These are phyloP conservation scores for Lissocephala sabroskyi DNA, from an alignment of 2,888 invertebrate species.

Conservation along the genomic window DNA sequence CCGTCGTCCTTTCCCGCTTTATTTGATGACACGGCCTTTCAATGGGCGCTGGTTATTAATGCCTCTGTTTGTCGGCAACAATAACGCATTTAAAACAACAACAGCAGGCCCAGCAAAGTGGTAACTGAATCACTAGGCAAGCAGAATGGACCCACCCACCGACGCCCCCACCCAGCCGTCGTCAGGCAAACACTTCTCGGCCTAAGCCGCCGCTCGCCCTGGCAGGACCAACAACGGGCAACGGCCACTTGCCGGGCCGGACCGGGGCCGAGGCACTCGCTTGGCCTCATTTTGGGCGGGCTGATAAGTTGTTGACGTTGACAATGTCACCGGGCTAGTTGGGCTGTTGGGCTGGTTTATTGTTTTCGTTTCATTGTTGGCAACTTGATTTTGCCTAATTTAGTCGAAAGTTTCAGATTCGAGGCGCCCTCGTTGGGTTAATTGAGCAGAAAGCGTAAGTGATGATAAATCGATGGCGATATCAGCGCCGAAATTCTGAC, in stretches of 20 bases:
- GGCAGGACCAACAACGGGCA: conserved; percentile 6
- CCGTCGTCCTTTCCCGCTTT: conserved; percentile 31
- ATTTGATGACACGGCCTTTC: conserved; percentile 58
- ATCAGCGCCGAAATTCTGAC: too few species aligned
- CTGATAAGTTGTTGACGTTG: conserved; percentile 48
- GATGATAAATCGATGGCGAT: too few species aligned
- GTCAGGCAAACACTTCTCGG: too few species aligned
- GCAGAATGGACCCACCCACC: conserved; percentile 31
- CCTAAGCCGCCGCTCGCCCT: conserved; percentile 29
- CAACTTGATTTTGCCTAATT: conserved; percentile 30
- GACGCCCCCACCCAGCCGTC: conserved; percentile 20
- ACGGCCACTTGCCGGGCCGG: too few species aligned
- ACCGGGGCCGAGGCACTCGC: background rate
- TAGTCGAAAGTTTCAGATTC: conserved; percentile 25
- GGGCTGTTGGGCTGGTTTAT: conserved; percentile 19
- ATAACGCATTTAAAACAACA: conserved; percentile 58
- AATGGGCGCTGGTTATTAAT: conserved; percentile 56
- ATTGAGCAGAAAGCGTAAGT: conserved; percentile 21
- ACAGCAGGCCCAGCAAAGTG: conserved; percentile 7
- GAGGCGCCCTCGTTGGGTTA: conserved; percentile 22
- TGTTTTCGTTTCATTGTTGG: conserved; percentile 22
- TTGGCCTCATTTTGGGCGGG: conserved; percentile 29
- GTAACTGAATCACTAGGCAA: conserved; percentile 29
- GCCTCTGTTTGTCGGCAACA: conserved; percentile 50
- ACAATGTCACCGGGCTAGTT: conserved; percentile 30